Evolutionary conservation across 2,888 invertebrate genomes (phyloP), one percentile per base, ranked within the genome.

Genomic region (Digitonthophagus gazella): DNA sequence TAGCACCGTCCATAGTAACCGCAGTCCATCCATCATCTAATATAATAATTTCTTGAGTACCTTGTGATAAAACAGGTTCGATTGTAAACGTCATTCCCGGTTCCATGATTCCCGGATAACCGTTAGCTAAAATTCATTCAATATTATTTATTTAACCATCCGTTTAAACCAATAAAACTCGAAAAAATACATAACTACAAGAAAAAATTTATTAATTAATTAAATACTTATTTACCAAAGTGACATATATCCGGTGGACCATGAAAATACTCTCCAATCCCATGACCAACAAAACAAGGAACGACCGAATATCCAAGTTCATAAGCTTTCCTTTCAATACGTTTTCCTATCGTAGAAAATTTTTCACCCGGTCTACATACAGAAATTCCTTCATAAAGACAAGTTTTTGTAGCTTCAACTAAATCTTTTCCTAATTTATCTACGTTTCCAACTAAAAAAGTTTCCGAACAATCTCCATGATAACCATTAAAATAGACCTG

Each of bases 41-140:
- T 70, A 94, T 85, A 18, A 88, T 85, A 1, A 93, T 85, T 67
- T 90, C 84, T 57, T 86, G 85, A 0, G 82, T 83, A 0, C 96
- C 96, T 74, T 94, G 91, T 1, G 91, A 89, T 14, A 98, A 78
- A 5, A 93, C 90, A 6, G 98, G 98, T 79, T 98, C 97, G 76
- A 98, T 93, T 0, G 97, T 98, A 78, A 98, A 97, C 0, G 93
- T 93, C 93, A 96, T 96, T n/a, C 96, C 96, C 2, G 91, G 83
- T 74, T 86, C 79, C 96, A 97, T 96, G 64, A 81, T 78, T 0
- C 92, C 93, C 0, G 87, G 86, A 74, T 86, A 85, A 66, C 86
- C 78, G 77, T 93, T 92, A 73, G 84, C 92, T 91, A 78, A 67
- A 80, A 81, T 65, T 44, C 1, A n/a, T n/a, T n/a, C n/a, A n/a